Conservation (phyloP, 2,797 vertebrate genomes). For the Lophius americanus region DNA sequence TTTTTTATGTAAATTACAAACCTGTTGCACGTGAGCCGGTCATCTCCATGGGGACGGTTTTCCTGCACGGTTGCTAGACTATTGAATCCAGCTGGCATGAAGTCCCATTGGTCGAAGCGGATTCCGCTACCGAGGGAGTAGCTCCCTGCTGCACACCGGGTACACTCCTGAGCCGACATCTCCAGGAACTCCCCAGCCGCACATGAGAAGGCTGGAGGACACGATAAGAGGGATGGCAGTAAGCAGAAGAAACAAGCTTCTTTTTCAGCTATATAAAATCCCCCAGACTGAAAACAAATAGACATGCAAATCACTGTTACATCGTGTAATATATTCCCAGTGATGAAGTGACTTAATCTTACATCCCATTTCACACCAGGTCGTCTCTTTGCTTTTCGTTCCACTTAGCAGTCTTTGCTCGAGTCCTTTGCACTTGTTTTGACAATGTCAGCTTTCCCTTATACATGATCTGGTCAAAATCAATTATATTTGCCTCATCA, state of each 20-base stretch:
- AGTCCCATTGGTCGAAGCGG: constrained; percentile 96
- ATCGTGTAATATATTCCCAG: constrained; percentile 11
- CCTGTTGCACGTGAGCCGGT: constrained; percentile 88
- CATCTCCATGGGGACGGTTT: constrained; percentile 73
- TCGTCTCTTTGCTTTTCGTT: constrained; percentile 18
- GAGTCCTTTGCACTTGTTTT: constrained; percentile 6
- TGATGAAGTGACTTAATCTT: constrained; percentile 44
- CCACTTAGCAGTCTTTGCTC: neutral
- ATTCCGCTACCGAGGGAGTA: constrained; percentile 96
- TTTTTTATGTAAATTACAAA: constrained; percentile 46
- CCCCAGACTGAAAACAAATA: constrained; percentile 14
- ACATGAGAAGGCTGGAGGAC: constrained; percentile 91
- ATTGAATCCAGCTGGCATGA: constrained; percentile 92
- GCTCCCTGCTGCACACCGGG: constrained; percentile 91
- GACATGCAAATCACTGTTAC: constrained; percentile 21
- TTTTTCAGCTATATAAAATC: constrained; percentile 3
- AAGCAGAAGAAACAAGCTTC: neutral
- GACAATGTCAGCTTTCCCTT: constrained; percentile 44
- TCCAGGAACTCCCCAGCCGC: constrained; percentile 94
- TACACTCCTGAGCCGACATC: constrained; percentile 95
- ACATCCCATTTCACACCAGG: constrained; percentile 55
- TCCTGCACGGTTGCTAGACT: constrained; percentile 90
- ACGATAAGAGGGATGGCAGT: neutral
- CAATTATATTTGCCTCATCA: constrained; percentile 13
- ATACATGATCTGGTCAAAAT: constrained; percentile 38